Evolutionary conservation across 2,888 invertebrate genomes (phyloP).

Genomic region (Drosophila crucigera): DNA sequence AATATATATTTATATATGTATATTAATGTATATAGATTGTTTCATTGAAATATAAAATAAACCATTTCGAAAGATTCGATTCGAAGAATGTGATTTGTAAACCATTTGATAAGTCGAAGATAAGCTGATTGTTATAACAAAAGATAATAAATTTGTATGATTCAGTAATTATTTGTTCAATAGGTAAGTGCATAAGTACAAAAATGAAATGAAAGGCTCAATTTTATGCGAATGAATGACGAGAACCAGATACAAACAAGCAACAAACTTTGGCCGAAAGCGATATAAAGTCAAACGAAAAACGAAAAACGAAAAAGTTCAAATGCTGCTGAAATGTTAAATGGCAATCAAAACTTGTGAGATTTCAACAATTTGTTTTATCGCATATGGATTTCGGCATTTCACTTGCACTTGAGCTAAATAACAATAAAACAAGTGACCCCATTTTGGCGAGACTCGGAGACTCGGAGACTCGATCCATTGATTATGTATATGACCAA

Average conservation of each 20-base stretch:
- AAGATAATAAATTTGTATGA: not conserved
- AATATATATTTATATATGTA: not conserved
- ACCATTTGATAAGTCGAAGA: not conserved
- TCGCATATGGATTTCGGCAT: conserved; percentile 18
- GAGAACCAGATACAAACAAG: conserved; percentile 19
- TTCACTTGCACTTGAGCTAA: conserved; percentile 71
- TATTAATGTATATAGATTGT: not conserved
- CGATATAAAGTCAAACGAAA: conserved; percentile 11
- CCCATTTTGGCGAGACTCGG: conserved; percentile 44
- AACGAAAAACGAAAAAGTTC: conserved; percentile 49
- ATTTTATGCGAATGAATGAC: not conserved
- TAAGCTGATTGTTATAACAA: not conserved
- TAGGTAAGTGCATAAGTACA: conserved; percentile 8
- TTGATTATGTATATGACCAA: conserved; percentile 45
- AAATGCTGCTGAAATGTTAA: conserved; percentile 39
- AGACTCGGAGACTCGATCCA: conserved; percentile 14
- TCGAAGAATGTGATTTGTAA: not conserved
- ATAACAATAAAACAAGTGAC: conserved; percentile 52
- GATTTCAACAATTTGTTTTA: not conserved
- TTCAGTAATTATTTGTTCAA: not conserved
- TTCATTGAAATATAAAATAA: not conserved
- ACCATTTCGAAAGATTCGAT: not conserved
- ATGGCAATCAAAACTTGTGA: conserved; percentile 2
- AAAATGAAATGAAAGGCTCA: not conserved
- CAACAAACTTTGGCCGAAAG: conserved; percentile 3